Evolutionary conservation across 1,140 invertebrate species (phyloP).

Genomic region (Drosophila lowei): DNA sequence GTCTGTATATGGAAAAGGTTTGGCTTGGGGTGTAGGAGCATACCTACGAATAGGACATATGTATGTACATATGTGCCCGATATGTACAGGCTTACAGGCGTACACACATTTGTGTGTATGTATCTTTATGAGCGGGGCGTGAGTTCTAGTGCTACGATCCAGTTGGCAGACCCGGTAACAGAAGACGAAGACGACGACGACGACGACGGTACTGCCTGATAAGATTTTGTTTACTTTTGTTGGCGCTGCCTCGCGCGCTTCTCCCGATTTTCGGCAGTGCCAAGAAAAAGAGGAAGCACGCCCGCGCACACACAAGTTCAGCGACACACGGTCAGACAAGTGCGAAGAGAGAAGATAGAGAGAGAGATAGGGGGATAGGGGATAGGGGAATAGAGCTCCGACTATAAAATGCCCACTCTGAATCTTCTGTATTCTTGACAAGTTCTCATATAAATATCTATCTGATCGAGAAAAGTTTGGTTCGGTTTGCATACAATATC

Average conservation of each 20-base stretch:
- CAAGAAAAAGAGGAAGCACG: conserved; percentile 24
- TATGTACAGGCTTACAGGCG: no score
- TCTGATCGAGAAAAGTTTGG: no score
- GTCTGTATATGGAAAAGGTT: no score
- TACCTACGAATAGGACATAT: no score
- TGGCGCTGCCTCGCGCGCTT: conserved; percentile 37
- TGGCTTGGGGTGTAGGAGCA: no score
- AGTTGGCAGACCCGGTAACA: no score
- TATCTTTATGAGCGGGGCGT: conserved; percentile 51
- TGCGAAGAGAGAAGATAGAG: conserved; percentile 8
- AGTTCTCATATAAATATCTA: no score
- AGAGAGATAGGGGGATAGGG: background rate
- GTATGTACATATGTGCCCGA: no score
- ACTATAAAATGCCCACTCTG: background rate
- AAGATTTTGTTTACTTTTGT: conserved; percentile 51
- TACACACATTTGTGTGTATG: conserved; percentile 4
- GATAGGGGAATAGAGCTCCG: background rate
- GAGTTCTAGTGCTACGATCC: conserved; percentile 25
- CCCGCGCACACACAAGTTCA: background rate
- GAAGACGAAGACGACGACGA: background rate
- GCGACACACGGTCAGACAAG: conserved; percentile 13
- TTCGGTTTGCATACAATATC: no score
- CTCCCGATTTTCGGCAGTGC: conserved; percentile 42
- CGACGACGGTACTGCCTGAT: conserved; percentile 26
- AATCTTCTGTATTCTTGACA: background rate